Base-by-base conservation (phyloP, 2,888 invertebrate species). In the Sicus ferrugineus region DNA sequence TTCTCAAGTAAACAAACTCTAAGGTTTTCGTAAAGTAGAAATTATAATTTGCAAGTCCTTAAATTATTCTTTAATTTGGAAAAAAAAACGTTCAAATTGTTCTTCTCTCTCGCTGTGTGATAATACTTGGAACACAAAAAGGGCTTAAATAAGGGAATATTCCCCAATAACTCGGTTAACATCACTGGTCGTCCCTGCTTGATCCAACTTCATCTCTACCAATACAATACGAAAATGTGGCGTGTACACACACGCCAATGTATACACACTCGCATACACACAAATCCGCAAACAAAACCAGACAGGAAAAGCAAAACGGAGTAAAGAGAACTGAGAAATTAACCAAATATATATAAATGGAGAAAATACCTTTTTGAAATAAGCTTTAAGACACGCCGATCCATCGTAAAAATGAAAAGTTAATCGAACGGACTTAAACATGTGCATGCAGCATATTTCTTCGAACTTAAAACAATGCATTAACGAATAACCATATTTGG, bases 301-400 rank as follows among this genome's bases (percentile, higher is more conserved):
- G 62, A 69, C 48, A 68, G 62, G 52, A 72, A 46, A 52, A 42
- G 48, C 54, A 38, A 48, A 70, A 62, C 38, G 56, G 64, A 71
- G 71, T 61, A 58, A 67, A 65, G 42, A 70, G 68, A 70, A 30
- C 50, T 52, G 69, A 70, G 50, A 23, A 70, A 73, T 52, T 46
- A 28, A 68, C 21, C 70, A 52, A 71, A 46, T 50, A 68, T 63
- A 68, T 42, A 73, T 71, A 70, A 87, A 80, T 56, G n/a, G 28
- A 79, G 82, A 85, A 89, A 90, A 90, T 90, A 91, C 91, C 91
- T 91, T 90, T 91, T 91, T 86, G 91, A 90, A 90, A 89, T 91
- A 89, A 91, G 91, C 89, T 90, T 91, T 89, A 89, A 90, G 89
- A 90, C 89, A 88, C 91, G 89, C 88, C 91, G 90, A 90, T 91